Conservation (phyloP, 2,888 invertebrate genomes). For the Darwinula stevensoni region DNA sequence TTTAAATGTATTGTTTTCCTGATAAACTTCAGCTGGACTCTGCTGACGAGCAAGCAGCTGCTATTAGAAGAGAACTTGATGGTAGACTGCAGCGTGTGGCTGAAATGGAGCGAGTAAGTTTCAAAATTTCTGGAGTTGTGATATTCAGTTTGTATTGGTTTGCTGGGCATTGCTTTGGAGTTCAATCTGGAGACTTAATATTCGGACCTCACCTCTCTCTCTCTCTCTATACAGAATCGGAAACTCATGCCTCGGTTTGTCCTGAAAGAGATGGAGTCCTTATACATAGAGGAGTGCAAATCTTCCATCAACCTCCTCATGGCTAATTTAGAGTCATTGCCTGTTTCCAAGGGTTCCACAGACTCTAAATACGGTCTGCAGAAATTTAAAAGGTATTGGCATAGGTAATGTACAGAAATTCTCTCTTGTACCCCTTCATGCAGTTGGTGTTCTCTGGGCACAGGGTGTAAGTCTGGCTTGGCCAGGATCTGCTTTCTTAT, state of each 20-base stretch:
- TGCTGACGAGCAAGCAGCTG: conserved; percentile 96
- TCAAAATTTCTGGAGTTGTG: no score
- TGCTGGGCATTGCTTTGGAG: no score
- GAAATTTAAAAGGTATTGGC: conserved; percentile 92
- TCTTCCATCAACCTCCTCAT: conserved; percentile 91
- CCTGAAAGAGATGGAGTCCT: conserved; percentile 97
- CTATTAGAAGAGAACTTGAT: conserved; percentile 90
- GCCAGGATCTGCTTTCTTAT: no score
- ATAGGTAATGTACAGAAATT: conserved; percentile 81
- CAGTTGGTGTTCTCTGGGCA: no score
- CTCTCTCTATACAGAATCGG: conserved; percentile 33
- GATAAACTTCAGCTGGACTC: conserved; percentile 75
- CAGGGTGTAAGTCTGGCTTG: no score
- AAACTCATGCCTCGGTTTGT: conserved; percentile 98
- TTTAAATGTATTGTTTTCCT: no score
- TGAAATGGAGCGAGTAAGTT: conserved; percentile 73
- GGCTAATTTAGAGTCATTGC: conserved; percentile 94
- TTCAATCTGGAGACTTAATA: no score
- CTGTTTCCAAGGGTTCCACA: conserved; percentile 89
- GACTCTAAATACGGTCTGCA: conserved; percentile 91
- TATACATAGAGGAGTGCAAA: conserved; percentile 93
- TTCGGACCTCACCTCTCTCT: conserved; percentile 6
- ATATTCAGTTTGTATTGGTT: no score
- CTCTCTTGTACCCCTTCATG: no score
- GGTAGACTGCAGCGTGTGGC: conserved; percentile 86